A percentile compares a stretch with the other conserved stretches of the same genome.
Evolutionary conservation across 2,888 invertebrate species (phyloP).

Genomic region (Dasysyrphus albostriatus): DNA sequence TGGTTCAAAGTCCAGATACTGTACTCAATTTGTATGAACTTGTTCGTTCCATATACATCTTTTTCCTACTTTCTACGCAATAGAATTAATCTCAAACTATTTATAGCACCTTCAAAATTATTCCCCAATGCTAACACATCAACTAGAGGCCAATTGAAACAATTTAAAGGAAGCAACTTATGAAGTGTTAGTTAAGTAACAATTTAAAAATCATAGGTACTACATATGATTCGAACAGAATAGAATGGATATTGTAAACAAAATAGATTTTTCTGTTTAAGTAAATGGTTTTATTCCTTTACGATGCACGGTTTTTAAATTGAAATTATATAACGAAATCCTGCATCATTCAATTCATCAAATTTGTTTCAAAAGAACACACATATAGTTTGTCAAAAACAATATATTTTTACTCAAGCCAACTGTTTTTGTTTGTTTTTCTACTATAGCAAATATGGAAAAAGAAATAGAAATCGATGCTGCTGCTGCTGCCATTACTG

Average conservation of each 20-base stretch:
- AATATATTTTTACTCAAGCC: neutral
- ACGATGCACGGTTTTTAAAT: too few relatives aligned
- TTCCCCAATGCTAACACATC: too few relatives aligned
- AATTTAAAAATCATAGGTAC: neutral
- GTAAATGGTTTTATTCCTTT: too few relatives aligned
- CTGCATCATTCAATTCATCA: too few relatives aligned
- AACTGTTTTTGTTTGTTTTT: neutral
- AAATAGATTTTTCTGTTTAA: neutral
- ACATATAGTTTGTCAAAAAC: neutral
- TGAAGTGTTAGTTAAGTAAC: neutral
- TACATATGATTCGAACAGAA: neutral
- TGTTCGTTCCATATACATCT: neutral
- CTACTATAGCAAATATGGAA: slow-evolving; percentile 78
- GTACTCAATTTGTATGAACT: neutral
- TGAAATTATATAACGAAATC: too few relatives aligned
- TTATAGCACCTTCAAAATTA: neutral
- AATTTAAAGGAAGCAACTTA: neutral
- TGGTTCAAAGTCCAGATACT: neutral
- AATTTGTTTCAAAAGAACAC: too few relatives aligned
- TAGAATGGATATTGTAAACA: neutral
- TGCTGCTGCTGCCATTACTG: slow-evolving; percentile 58
- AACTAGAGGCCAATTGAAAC: too few relatives aligned
- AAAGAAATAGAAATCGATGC: slow-evolving; percentile 78
- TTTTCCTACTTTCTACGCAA: neutral
- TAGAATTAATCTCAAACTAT: neutral